Percentiles rank a stretch among this genome's conserved stretches.
Conservation (phyloP, 1,140 invertebrate species). For the Scaptomyza pallida region DNA sequence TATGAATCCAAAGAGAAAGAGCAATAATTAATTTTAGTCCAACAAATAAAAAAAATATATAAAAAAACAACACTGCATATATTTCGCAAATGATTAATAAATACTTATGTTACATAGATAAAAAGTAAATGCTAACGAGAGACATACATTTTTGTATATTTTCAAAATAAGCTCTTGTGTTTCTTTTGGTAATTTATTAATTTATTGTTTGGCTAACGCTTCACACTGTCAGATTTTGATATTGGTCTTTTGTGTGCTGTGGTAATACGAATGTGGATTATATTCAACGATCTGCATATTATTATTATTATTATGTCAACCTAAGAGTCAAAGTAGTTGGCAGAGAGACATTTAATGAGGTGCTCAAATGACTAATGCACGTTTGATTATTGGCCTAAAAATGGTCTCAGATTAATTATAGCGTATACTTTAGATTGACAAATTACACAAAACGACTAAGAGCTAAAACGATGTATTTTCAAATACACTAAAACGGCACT, state of each 20-base stretch:
- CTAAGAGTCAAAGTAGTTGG: conserved; percentile 12
- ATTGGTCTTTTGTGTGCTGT: conserved; percentile 51
- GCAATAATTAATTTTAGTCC: conserved; percentile 52
- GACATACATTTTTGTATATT: conserved; percentile 60
- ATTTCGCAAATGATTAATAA: conserved; percentile 34
- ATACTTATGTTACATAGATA: conserved; percentile 13
- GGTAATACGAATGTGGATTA: conserved; percentile 23
- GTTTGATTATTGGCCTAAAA: conserved; percentile 63
- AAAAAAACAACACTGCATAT: no score
- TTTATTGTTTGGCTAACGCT: conserved; percentile 64
- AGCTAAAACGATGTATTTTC: conserved; percentile 23
- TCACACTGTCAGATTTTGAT: conserved; percentile 70
- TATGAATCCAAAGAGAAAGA: conserved; percentile 51
- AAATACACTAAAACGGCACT: conserved; percentile 13
- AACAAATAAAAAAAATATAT: background rate
- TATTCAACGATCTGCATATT: conserved; percentile 7
- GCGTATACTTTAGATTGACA: conserved; percentile 40
- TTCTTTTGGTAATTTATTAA: conserved; percentile 63
- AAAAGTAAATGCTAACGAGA: conserved; percentile 73
- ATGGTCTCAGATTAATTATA: conserved; percentile 60
- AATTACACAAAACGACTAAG: conserved; percentile 33
- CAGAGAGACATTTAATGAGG: conserved; percentile 38
- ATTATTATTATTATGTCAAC: conserved; percentile 1
- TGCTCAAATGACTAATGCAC: conserved; percentile 60
- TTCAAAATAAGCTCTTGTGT: conserved; percentile 57